A percentile compares a stretch with the other conserved stretches of the same genome.
Evolutionary conservation across 2,113 vertebrate genomes (phyloP).

Genomic region (Urocolius indicus): DNA sequence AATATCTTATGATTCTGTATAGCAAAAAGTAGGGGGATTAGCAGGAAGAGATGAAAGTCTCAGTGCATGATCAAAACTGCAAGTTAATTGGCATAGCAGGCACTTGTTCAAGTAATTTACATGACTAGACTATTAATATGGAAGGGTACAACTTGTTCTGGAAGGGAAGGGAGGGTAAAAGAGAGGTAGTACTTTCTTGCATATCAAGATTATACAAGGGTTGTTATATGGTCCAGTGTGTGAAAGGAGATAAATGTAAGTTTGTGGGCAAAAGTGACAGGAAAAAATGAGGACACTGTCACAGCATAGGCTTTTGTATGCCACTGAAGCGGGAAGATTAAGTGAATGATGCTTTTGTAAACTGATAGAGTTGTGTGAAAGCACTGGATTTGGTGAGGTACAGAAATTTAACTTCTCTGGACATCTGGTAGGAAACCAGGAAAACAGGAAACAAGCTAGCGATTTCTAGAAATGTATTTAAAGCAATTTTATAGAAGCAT

Average conservation of each 20-base stretch:
- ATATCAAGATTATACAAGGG: not conserved
- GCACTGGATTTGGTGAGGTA: not conserved
- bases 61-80: constrained; percentile 16
- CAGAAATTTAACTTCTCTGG: not conserved
- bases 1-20: not conserved
- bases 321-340: not conserved
- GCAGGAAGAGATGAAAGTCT: not conserved
- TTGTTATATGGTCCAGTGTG: not conserved
- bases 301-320: not conserved
- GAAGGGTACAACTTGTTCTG: not conserved
- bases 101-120: constrained; percentile 44
- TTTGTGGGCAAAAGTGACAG: not conserved
- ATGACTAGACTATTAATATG: constrained; percentile 46
- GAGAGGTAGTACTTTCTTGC: not conserved
- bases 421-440: not conserved
- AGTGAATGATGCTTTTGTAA: not conserved
- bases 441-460: not conserved
- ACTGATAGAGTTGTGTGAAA: not conserved
- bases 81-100: constrained; percentile 62
- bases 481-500: not conserved
- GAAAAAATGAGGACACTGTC: not conserved
- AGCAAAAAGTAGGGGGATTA: constrained; percentile 1
- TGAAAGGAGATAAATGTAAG: not conserved
- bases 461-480: not conserved
- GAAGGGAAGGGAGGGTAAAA: not conserved